phyloP scores from a whole-genome alignment of 1,140 invertebrate species.

The Calycopis cecrops region DNA sequence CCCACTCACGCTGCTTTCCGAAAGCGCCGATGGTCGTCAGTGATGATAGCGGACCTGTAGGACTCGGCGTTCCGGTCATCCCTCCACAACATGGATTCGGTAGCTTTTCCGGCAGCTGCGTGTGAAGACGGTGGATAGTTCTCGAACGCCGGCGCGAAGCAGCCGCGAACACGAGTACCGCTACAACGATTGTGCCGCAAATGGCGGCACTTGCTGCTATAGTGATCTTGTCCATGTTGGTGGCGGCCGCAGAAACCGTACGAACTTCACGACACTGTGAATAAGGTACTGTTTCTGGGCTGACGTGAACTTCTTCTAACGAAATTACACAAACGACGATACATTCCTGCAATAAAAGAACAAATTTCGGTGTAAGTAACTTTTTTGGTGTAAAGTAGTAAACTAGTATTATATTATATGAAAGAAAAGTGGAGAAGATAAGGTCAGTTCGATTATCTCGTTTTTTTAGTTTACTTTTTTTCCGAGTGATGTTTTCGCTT shows the following conservation, averaged over 20 bases:
- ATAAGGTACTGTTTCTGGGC: constrained; percentile 89
- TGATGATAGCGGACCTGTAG: constrained; percentile 86
- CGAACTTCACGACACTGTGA: constrained; percentile 92
- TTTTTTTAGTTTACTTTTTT: too few species aligned
- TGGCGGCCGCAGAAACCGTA: constrained; percentile 85
- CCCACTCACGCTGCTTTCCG: constrained; percentile 92
- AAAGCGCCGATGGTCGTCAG: constrained; percentile 87
- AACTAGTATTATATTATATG: too few species aligned
- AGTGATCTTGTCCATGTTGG: constrained; percentile 95
- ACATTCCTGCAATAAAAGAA: constrained; percentile 81
- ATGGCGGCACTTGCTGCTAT: constrained; percentile 95
- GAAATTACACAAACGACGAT: constrained; percentile 94
- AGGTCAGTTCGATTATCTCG: too few species aligned
- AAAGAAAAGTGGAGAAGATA: too few species aligned
- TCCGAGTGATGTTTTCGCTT: too few species aligned
- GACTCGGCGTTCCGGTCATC: constrained; percentile 82
- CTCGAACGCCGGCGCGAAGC: constrained; percentile 84
- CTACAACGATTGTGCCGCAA: constrained; percentile 92
- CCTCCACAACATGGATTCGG: constrained; percentile 83
- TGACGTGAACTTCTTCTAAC: constrained; percentile 89
- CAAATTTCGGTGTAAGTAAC: too few species aligned
- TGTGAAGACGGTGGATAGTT: constrained; percentile 84
- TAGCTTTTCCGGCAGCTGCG: constrained; percentile 79
- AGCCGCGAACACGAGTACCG: constrained; percentile 90
- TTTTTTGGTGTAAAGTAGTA: too few species aligned